Evolutionary conservation across 2,113 vertebrate species (phyloP).

Genomic region (Motacilla tschutschensis): DNA sequence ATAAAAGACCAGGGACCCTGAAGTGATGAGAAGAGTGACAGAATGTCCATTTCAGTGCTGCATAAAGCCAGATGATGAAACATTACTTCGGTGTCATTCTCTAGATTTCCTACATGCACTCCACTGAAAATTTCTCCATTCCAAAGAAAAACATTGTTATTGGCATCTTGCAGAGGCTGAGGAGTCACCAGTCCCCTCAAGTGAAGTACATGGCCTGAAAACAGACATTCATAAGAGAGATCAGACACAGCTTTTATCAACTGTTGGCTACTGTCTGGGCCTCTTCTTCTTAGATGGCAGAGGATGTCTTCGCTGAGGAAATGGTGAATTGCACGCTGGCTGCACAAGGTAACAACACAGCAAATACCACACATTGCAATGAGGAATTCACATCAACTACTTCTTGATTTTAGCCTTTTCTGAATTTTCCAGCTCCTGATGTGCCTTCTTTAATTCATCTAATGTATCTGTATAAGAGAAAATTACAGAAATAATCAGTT

Average conservation of each 20-base stretch:
- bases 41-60: slow-evolving; percentile 68
- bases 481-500: background rate
- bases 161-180: slow-evolving; percentile 82
- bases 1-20: slow-evolving; percentile 90
- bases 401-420: slow-evolving; percentile 68
- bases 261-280: slow-evolving; percentile 78
- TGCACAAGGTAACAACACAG: slow-evolving; percentile 75
- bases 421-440: slow-evolving; percentile 81
- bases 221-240: slow-evolving; percentile 75
- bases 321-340: background rate
- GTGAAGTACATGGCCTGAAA: slow-evolving; percentile 92
- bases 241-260: slow-evolving; percentile 42
- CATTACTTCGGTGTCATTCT: slow-evolving; percentile 86
- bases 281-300: slow-evolving; percentile 77
- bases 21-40: slow-evolving; percentile 78
- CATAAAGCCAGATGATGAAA: slow-evolving; percentile 74
- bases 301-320: slow-evolving; percentile 46
- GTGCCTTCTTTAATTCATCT: slow-evolving; percentile 84
- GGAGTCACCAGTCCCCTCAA: slow-evolving; percentile 83
- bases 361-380: slow-evolving; percentile 91
- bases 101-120: slow-evolving; percentile 67
- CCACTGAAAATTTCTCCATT: slow-evolving; percentile 93
- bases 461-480: slow-evolving; percentile 75
- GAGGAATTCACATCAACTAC: background rate
- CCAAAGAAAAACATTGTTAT: slow-evolving; percentile 87